phyloP scores from a whole-genome alignment of 2,888 invertebrate species.

The Petrolisthes manimaculis region DNA sequence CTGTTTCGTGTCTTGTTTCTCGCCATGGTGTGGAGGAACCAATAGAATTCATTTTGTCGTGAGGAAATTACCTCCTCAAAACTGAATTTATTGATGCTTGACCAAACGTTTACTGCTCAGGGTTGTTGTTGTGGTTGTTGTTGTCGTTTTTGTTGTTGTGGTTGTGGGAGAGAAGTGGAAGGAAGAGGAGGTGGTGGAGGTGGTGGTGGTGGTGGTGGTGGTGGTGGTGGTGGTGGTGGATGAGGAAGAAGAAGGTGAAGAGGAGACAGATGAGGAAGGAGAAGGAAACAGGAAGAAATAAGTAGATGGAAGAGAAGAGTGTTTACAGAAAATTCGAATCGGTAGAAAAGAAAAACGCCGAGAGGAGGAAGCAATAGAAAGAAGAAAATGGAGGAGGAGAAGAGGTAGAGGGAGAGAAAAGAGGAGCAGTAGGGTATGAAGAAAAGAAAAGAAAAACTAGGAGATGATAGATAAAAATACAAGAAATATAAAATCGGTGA shows the following conservation, averaged over 20 bases:
- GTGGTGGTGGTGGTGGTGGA: not conserved
- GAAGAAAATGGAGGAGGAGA: not conserved
- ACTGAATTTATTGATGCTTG: slow-evolving; percentile 14
- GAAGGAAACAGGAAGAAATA: not conserved
- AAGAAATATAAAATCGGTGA: not conserved
- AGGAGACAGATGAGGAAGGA: not conserved
- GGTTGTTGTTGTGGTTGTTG: not conserved
- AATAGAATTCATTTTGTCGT: too few relatives aligned
- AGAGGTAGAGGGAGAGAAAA: too few relatives aligned
- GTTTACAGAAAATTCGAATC: too few relatives aligned
- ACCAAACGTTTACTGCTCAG: not conserved
- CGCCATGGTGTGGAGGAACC: too few relatives aligned
- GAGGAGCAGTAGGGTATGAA: not conserved
- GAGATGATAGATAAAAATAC: not conserved
- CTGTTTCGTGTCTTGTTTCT: too few relatives aligned
- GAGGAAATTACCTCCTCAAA: not conserved
- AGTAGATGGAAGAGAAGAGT: too few relatives aligned
- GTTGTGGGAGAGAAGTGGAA: not conserved
- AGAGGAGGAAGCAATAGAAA: not conserved
- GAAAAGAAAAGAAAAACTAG: not conserved
- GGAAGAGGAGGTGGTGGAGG: not conserved
- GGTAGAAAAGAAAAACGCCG: too few relatives aligned
- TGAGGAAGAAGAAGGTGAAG: not conserved
- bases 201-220: not conserved
- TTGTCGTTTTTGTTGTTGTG: too few relatives aligned